phyloP scores from a whole-genome alignment of 2,113 vertebrate species.

The Rhabdornis inornatus region DNA sequence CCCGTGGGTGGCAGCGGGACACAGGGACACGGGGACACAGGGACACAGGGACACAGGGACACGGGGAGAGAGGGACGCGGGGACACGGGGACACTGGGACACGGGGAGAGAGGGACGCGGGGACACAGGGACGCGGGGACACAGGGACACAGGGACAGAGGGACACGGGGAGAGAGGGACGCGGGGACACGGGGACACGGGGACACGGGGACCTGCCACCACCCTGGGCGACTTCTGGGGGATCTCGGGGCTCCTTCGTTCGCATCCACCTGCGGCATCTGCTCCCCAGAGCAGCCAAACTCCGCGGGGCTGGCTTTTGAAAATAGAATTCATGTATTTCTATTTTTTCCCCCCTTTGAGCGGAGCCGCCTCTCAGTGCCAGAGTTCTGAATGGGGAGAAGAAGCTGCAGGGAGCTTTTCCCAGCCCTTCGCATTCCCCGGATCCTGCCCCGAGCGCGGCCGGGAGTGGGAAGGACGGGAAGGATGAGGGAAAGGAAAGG shows the following conservation, averaged over 20 bases:
- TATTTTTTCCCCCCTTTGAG: rapidly evolving
- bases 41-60: background rate
- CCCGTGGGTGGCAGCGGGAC: background rate
- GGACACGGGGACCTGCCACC: background rate
- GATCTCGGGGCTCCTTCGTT: background rate
- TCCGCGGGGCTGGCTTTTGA: background rate
- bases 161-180: background rate
- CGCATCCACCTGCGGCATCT: background rate
- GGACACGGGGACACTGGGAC: background rate
- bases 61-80: background rate
- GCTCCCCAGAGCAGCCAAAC: background rate
- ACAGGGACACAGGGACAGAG: background rate
- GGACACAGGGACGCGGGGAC: background rate
- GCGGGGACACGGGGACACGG: background rate
- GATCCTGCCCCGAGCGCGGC: background rate
- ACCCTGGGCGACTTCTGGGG: background rate
- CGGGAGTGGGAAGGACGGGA: background rate
- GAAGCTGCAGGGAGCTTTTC: background rate
- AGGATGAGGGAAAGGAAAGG: background rate
- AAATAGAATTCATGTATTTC: rapidly evolving
- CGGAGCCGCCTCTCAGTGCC: background rate
- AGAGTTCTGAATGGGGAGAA: background rate
- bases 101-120: background rate
- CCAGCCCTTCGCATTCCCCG: background rate
- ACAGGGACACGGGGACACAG: background rate